phyloP scores from a whole-genome alignment of 92 coral and sea anemone genomes.

The Siderastrea siderea region DNA sequence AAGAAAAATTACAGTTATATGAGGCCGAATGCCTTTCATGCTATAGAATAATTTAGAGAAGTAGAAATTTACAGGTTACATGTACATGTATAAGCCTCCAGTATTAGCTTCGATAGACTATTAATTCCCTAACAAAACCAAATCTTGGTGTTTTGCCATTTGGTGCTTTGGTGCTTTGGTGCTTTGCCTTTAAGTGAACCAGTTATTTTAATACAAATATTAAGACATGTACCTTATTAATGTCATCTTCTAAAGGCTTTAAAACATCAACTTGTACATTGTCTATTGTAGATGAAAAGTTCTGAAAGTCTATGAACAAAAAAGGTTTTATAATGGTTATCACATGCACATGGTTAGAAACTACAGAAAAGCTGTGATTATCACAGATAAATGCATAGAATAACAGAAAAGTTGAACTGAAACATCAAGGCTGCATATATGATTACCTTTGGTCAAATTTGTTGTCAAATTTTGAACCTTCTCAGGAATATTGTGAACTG shows the following conservation, averaged over 20 bases:
- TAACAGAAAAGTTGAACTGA: background rate
- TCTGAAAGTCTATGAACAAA: conserved; percentile 52
- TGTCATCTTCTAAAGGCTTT: conserved; percentile 54
- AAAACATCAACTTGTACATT: conserved; percentile 34
- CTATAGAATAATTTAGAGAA: background rate
- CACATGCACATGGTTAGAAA: no score
- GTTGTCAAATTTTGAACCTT: conserved; percentile 64
- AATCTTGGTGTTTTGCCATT: no score
- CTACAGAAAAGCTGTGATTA: no score
- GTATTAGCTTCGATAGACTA: no score
- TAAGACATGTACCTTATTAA: conserved; percentile 44
- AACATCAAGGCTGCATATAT: background rate
- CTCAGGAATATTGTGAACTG: conserved; percentile 56
- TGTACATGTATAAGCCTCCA: no score
- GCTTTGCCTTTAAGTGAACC: no score
- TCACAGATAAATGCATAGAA: no score
- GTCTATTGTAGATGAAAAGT: conserved; percentile 35
- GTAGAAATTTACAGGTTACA: background rate
- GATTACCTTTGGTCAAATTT: conserved; percentile 66
- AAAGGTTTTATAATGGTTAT: no score
- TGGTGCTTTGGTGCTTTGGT: no score
- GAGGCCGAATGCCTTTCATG: background rate
- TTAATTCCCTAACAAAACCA: no score
- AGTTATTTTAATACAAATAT: no score
- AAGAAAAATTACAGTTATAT: background rate